These are phyloP conservation scores for Gobio gobio DNA, from an alignment of 2,113 vertebrate species.

Conservation along the genomic window DNA sequence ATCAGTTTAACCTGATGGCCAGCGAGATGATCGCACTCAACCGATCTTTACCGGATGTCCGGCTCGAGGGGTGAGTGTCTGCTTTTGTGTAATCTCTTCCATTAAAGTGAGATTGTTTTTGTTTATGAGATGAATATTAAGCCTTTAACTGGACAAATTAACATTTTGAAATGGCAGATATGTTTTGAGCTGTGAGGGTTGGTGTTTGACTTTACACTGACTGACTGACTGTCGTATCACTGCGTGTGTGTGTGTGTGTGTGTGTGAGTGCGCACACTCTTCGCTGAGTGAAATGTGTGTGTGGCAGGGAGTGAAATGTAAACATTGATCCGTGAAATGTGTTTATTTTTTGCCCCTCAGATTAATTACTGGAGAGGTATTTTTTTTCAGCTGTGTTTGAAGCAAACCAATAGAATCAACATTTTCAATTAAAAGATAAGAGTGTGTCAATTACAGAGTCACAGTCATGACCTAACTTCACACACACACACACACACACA, in stretches of 20 bases:
- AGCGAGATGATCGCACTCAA: constrained; percentile 98
- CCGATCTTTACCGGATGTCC: constrained; percentile 93
- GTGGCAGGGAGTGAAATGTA: constrained; percentile 65
- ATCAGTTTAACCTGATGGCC: constrained; percentile 99
- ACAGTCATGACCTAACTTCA: constrained; percentile 30
- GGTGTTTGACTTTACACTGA: constrained; percentile 17
- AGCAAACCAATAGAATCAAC: constrained; percentile 53
- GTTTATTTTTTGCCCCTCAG: constrained; percentile 73
- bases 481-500: constrained; percentile 5
- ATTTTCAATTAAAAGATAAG: constrained; percentile 82
- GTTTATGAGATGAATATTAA: background rate
- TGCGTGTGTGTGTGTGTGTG: background rate
- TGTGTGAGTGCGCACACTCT: background rate
- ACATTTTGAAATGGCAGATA: background rate
- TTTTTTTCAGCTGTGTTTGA: constrained; percentile 67
- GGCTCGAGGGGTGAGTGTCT: constrained; percentile 93
- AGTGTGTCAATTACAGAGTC: constrained; percentile 70
- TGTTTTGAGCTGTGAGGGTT: background rate
- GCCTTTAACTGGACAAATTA: background rate
- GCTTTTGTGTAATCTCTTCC: background rate
- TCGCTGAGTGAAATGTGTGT: background rate
- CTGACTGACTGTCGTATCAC: background rate
- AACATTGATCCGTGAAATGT: constrained; percentile 81
- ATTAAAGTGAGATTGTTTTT: background rate
- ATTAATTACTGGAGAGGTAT: constrained; percentile 75